phyloP scores from a whole-genome alignment of 1,140 invertebrate genomes.

The Leptopilina clavipes region DNA sequence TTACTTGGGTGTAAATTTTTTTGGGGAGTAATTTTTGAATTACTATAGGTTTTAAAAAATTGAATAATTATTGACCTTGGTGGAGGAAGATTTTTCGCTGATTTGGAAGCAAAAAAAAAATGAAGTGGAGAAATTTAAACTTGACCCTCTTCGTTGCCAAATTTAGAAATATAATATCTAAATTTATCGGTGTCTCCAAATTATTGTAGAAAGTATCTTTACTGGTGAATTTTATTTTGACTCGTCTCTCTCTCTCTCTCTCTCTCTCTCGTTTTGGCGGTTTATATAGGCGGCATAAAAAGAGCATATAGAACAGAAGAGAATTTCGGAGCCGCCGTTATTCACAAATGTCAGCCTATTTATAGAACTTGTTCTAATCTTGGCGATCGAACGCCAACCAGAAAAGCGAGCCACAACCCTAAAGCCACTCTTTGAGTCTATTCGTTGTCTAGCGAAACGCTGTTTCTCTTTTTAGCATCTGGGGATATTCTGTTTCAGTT shows the following conservation, averaged over 20 bases:
- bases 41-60: too few relatives aligned
- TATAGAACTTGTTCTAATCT: conserved; percentile 65
- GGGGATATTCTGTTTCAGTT: not conserved
- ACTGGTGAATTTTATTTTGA: not conserved
- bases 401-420: conserved; percentile 38
- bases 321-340: conserved; percentile 45
- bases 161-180: not conserved
- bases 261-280: not conserved
- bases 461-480: conserved; percentile 12
- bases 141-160: not conserved
- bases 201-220: not conserved
- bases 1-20: too few relatives aligned
- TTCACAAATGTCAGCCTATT: conserved; percentile 67
- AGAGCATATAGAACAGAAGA: not conserved
- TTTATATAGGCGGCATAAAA: not conserved
- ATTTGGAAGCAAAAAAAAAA: not conserved
- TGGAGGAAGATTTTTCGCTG: not conserved
- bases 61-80: too few relatives aligned
- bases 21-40: too few relatives aligned
- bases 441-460: conserved; percentile 5
- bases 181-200: not conserved
- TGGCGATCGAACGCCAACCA: conserved; percentile 64
- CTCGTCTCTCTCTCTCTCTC: not conserved
- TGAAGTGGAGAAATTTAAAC: not conserved
- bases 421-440: not conserved